A percentile compares a stretch with the other conserved stretches of the same genome.
Evolutionary conservation across 2,797 vertebrate species (phyloP).

Genomic region (Micromesistius poutassou): DNA sequence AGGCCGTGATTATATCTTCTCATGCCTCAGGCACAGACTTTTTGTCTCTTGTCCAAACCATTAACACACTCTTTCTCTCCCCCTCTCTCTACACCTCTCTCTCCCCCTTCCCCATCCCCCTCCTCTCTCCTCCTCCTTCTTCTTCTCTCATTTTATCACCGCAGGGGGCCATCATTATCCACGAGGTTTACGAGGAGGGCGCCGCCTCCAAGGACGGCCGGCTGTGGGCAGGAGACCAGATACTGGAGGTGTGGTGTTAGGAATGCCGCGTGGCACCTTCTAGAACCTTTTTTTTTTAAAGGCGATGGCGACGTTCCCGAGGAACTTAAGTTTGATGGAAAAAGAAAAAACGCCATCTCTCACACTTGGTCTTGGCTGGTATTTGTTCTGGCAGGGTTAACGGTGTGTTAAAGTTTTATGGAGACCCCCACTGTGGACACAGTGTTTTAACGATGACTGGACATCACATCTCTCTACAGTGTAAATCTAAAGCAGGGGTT

Average conservation of each 20-base stretch:
- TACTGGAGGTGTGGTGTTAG: constrained; percentile 82
- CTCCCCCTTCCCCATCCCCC: background rate
- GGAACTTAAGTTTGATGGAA: background rate
- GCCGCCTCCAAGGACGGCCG: constrained; percentile 95
- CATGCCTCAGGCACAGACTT: background rate
- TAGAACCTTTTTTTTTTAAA: background rate
- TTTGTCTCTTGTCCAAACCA: constrained; percentile 1
- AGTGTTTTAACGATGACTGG: background rate
- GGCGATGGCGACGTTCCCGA: background rate
- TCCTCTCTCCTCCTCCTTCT: background rate
- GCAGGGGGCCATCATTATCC: constrained; percentile 95
- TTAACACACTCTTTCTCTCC: background rate
- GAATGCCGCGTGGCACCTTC: constrained; percentile 17
- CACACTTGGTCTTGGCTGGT: background rate
- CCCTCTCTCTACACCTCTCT: background rate
- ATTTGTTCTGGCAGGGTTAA: background rate
- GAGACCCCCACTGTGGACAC: background rate
- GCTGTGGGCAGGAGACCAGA: constrained; percentile 97
- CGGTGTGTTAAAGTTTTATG: background rate
- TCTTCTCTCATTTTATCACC: constrained; percentile 10
- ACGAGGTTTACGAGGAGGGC: constrained; percentile 97
- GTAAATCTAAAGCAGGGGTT: background rate
- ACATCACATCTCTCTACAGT: no score
- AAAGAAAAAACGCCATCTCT: background rate
- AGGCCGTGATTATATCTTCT: background rate